Evolutionary conservation across 2,113 vertebrate species (phyloP).

Genomic region (Psettodes erumei): DNA sequence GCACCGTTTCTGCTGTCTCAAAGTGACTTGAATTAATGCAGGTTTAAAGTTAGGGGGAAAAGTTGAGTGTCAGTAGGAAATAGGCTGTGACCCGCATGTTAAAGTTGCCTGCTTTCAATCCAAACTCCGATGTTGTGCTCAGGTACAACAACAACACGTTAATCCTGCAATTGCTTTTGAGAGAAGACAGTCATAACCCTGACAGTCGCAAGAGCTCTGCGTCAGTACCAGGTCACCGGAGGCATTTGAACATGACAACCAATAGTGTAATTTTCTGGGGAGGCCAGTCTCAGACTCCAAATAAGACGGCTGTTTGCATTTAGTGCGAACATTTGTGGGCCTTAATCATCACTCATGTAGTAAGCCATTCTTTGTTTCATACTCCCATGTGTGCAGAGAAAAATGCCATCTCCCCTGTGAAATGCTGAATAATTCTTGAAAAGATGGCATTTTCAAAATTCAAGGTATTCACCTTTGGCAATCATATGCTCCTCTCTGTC

Average conservation of each 20-base stretch:
- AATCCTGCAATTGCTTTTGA: not conserved
- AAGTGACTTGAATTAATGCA: too few species aligned
- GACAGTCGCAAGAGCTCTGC: not conserved
- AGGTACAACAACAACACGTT: not conserved
- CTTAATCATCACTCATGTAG: not conserved
- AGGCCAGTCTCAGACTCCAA: not conserved
- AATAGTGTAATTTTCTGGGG: not conserved
- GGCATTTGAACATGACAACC: not conserved
- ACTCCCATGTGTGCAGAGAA: not conserved
- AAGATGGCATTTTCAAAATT: constrained; percentile 20
- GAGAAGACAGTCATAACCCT: not conserved
- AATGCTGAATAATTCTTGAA: constrained; percentile 5
- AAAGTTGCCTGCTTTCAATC: not conserved
- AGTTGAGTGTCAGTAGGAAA: not conserved
- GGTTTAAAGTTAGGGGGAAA: not conserved
- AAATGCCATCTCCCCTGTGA: constrained; percentile 8
- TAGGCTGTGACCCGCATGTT: not conserved
- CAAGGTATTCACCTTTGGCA: constrained; percentile 10
- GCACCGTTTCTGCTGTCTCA: too few species aligned
- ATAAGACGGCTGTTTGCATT: not conserved
- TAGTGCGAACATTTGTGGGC: not conserved
- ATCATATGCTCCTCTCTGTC: not conserved
- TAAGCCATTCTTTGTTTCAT: not conserved
- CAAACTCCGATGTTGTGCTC: not conserved
- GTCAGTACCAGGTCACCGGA: too few species aligned